These are phyloP conservation scores for Notamacropus eugenii DNA, from an alignment of 2,797 vertebrate species.

Conservation along the genomic window DNA sequence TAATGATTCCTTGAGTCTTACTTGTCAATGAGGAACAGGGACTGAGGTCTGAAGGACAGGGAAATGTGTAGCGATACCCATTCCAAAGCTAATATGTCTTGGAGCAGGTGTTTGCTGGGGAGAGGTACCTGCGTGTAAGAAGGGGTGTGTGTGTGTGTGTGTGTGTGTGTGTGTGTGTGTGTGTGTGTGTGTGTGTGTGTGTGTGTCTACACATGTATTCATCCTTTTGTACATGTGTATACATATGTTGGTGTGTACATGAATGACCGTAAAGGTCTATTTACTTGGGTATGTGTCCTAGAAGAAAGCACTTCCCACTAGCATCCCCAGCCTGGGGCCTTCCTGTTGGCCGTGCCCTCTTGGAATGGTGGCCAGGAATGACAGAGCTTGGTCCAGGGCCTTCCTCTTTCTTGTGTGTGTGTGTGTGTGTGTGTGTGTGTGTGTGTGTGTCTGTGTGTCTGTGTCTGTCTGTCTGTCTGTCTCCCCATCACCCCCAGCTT, in stretches of 20 bases:
- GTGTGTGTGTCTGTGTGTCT: too few relatives aligned
- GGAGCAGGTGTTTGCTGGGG: background rate
- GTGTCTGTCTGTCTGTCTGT: background rate
- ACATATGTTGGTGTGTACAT: background rate
- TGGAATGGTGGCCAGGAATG: background rate
- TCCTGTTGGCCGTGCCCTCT: background rate
- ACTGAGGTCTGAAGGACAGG: background rate
- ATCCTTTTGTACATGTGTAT: background rate
- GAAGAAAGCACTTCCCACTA: background rate
- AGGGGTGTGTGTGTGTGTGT: background rate
- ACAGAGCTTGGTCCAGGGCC: slow-evolving; percentile 6
- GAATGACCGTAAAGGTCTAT: background rate
- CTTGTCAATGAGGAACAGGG: background rate
- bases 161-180: background rate
- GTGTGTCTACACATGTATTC: background rate
- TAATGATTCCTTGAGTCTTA: background rate
- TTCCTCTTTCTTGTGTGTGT: slow-evolving; percentile 26
- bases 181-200: background rate
- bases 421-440: too few relatives aligned
- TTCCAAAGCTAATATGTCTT: background rate
- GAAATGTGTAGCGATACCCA: background rate
- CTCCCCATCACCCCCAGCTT: slow-evolving; percentile 25
- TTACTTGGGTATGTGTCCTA: background rate
- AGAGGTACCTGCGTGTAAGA: background rate
- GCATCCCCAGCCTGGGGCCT: background rate